phyloP scores from a whole-genome alignment of 2,888 invertebrate species.

The Rotaria magnacalcarata region DNA sequence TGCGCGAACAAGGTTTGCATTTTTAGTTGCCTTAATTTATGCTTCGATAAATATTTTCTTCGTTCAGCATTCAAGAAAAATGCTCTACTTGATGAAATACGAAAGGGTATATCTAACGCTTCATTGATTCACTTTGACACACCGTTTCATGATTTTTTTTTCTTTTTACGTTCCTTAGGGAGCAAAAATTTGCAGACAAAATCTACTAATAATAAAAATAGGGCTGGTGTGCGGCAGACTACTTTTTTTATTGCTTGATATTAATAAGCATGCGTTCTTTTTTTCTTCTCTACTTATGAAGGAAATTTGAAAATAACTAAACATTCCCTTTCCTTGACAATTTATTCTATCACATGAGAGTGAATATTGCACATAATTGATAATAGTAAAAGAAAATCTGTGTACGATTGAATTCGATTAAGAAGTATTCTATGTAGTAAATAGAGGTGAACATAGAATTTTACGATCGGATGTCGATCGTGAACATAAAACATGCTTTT shows the following conservation, averaged over 20 bases:
- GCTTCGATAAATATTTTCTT: neutral
- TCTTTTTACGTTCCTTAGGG: neutral
- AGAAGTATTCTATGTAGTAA: too few species aligned
- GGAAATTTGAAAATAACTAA: neutral
- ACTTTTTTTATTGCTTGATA: neutral
- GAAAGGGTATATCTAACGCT: neutral
- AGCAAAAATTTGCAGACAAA: neutral
- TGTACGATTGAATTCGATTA: too few species aligned
- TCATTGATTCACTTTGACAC: neutral
- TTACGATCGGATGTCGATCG: too few species aligned
- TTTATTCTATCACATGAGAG: too few species aligned
- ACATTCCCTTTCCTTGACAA: neutral
- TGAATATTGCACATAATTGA: too few species aligned
- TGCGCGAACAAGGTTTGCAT: slow-evolving; percentile 44
- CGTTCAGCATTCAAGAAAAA: slow-evolving; percentile 15
- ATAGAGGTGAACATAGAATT: too few species aligned
- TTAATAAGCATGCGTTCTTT: neutral
- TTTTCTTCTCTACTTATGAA: neutral
- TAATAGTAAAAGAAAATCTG: too few species aligned
- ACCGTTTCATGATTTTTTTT: neutral
- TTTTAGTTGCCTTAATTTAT: neutral
- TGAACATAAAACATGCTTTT: too few species aligned
- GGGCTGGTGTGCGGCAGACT: neutral
- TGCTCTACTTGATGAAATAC: neutral
- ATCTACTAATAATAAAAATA: neutral